Percentiles rank a stretch among this genome's conserved stretches.
Evolutionary conservation across 2,113 vertebrate genomes (phyloP).

Genomic region (Peromyscus californicus): DNA sequence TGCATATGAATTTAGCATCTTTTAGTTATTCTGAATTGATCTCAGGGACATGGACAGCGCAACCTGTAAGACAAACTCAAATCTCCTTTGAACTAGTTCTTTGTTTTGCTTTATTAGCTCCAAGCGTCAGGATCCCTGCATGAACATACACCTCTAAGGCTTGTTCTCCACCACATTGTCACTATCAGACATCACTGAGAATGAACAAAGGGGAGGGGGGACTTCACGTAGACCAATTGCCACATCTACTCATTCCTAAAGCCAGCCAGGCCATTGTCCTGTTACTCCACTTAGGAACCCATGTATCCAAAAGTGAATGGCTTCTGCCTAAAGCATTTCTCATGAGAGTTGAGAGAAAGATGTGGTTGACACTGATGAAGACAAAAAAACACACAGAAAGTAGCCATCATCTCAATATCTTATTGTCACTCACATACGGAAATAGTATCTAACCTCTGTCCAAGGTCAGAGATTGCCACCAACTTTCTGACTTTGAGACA

Average conservation of each 20-base stretch:
- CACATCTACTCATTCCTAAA: too few relatives aligned
- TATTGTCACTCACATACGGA: accelerated
- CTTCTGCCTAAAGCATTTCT: accelerated
- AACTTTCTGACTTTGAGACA: neutral
- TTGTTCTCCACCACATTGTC: too few relatives aligned
- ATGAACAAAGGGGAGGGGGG: accelerated
- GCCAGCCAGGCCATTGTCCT: accelerated
- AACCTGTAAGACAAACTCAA: neutral
- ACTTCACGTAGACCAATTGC: accelerated
- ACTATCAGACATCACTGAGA: accelerated
- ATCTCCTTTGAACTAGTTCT: accelerated
- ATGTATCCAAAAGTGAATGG: neutral
- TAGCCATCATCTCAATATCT: neutral
- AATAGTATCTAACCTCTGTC: neutral
- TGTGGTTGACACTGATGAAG: neutral
- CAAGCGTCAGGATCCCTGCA: accelerated
- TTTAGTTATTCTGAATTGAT: neutral
- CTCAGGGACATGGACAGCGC: too few relatives aligned
- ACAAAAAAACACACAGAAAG: neutral
- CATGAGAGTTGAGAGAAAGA: accelerated
- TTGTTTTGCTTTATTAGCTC: neutral
- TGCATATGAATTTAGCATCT: accelerated
- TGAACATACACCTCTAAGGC: accelerated
- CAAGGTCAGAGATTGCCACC: neutral
- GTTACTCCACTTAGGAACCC: neutral